phyloP scores from a whole-genome alignment of 2,113 vertebrate species.

The Serilophus lunatus region DNA sequence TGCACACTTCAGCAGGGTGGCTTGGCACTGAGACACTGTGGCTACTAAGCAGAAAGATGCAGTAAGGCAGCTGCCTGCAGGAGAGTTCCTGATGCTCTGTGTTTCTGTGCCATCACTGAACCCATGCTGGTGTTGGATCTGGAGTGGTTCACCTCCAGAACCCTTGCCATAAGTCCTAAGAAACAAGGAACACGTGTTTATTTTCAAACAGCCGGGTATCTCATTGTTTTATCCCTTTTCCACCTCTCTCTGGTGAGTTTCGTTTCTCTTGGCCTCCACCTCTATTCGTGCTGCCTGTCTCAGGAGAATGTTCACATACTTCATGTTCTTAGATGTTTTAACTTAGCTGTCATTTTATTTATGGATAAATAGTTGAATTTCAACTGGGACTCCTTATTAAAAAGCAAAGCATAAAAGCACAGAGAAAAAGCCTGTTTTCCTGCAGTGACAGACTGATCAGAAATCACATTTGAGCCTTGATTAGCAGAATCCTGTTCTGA shows the following conservation, averaged over 20 bases:
- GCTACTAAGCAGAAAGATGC: not conserved
- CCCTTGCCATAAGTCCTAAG: not conserved
- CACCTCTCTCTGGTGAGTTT: not conserved
- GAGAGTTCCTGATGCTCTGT: fast-evolving
- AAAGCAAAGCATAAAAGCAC: not conserved
- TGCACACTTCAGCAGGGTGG: not conserved
- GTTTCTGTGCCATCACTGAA: not conserved
- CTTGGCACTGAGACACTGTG: not conserved
- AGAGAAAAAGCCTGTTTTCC: not conserved
- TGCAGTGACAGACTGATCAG: not conserved
- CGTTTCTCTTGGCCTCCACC: not conserved
- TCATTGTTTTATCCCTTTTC: not conserved
- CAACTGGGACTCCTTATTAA: not conserved
- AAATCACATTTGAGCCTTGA: not conserved
- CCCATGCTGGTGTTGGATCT: not conserved
- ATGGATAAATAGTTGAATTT: not conserved
- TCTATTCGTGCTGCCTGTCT: not conserved
- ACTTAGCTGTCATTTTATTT: too few relatives aligned
- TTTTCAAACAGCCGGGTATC: not conserved
- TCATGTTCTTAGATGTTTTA: not conserved
- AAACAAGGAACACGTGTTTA: not conserved
- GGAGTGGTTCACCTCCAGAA: not conserved
- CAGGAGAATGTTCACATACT: not conserved
- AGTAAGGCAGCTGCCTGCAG: not conserved
- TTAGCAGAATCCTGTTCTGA: not conserved